Conservation (phyloP, 1,140 invertebrate genomes). For the Metaphire vulgaris region DNA sequence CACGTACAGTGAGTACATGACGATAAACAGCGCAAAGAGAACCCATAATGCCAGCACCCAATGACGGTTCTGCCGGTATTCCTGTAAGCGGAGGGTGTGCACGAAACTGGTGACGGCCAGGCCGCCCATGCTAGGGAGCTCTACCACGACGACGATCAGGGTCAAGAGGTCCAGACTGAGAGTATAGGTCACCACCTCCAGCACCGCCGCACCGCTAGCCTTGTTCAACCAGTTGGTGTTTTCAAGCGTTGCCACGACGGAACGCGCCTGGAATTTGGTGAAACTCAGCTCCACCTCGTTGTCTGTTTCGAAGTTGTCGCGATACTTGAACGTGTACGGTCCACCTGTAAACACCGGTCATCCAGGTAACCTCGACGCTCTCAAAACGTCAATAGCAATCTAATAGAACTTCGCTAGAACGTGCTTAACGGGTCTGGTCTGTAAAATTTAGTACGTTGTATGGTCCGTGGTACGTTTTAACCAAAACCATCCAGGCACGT, state of each 20-base stretch:
- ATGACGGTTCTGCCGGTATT: not conserved
- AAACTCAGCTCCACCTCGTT: not conserved
- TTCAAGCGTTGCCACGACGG: not conserved
- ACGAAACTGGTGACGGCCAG: not conserved
- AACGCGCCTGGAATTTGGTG: not conserved
- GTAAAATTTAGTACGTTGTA: no score
- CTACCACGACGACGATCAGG: not conserved
- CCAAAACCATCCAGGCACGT: no score
- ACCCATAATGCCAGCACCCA: not conserved
- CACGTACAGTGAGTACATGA: not conserved
- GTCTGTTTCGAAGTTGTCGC: not conserved
- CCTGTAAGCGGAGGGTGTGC: not conserved
- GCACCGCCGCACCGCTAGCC: not conserved
- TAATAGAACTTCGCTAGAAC: not conserved
- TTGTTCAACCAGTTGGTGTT: not conserved
- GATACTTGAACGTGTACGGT: not conserved
- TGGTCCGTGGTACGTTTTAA: no score
- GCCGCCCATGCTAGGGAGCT: not conserved
- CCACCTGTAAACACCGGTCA: not conserved
- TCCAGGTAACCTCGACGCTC: not conserved
- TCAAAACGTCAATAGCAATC: not conserved
- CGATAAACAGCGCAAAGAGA: not conserved
- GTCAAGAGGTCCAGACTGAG: not conserved
- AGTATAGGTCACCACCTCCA: not conserved
- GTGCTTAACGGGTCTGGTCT: no score